These are phyloP conservation scores for Drosophila pseudoananassae DNA, from an alignment of 1,140 invertebrate genomes.

Conservation along the genomic window DNA sequence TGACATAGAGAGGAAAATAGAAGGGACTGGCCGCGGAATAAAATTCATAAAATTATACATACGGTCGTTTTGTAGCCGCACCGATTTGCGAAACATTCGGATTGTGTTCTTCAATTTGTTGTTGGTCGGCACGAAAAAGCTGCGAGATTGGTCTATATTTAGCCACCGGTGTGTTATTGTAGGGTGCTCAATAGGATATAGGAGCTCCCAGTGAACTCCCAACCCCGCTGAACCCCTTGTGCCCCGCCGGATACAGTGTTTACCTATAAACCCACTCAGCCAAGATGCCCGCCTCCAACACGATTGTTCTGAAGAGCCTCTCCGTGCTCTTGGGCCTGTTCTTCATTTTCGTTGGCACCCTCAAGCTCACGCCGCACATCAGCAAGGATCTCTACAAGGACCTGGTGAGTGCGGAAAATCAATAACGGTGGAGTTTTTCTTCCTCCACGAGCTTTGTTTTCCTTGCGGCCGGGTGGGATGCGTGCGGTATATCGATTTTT, in stretches of 20 bases:
- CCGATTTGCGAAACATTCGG: constrained; percentile 74
- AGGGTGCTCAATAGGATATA: constrained; percentile 63
- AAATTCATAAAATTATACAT: constrained; percentile 73
- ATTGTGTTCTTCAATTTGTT: constrained; percentile 58
- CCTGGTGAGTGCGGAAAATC: constrained; percentile 89
- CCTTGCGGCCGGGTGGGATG: constrained; percentile 5
- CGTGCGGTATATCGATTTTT: constrained; percentile 49
- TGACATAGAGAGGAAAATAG: constrained; percentile 25
- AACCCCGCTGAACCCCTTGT: constrained; percentile 11
- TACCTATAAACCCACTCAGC: constrained; percentile 17
- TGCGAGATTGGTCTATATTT: constrained; percentile 70
- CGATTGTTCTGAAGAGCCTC: constrained; percentile 94
- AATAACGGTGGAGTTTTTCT: constrained; percentile 25
- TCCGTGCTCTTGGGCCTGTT: constrained; percentile 96
- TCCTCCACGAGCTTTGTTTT: constrained; percentile 19
- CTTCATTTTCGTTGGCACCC: constrained; percentile 96
- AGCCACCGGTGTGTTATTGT: constrained; percentile 72
- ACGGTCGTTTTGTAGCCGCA: constrained; percentile 29
- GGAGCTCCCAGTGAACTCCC: constrained; percentile 38
- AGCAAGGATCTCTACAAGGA: constrained; percentile 98
- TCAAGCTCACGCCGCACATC: constrained; percentile 95
- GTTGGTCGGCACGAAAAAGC: constrained; percentile 56
- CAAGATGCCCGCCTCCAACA: constrained; percentile 82
- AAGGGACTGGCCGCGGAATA: constrained; percentile 35
- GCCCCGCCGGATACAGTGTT: constrained; percentile 21